phyloP scores from a whole-genome alignment of 1,140 invertebrate species.

The Ceratosolen fusciceps region DNA sequence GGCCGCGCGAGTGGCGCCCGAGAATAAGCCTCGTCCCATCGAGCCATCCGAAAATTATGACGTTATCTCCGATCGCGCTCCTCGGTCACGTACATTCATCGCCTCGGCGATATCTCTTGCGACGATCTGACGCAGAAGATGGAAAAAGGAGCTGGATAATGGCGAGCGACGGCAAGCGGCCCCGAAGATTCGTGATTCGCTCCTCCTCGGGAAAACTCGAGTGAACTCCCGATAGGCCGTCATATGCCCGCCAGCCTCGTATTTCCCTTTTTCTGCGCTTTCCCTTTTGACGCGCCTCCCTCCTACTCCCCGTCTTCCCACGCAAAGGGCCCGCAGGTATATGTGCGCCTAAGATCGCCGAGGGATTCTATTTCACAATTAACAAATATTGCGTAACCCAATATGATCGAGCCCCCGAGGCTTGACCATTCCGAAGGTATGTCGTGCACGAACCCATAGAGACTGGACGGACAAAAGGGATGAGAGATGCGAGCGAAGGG shows the following conservation, averaged over 20 bases:
- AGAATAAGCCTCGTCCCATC: neutral
- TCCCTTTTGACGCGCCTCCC: constrained; percentile 3
- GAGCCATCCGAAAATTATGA: constrained; percentile 20
- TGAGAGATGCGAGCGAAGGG: constrained; percentile 39
- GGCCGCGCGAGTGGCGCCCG: neutral
- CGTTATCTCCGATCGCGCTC: constrained; percentile 10
- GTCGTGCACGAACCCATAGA: constrained; percentile 11
- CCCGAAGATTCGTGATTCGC: neutral
- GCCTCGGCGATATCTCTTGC: neutral
- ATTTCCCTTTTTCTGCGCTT: constrained; percentile 20
- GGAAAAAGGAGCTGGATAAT: neutral
- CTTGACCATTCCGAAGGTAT: constrained; percentile 56
- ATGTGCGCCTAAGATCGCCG: constrained; percentile 13
- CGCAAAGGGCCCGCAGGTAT: constrained; percentile 50
- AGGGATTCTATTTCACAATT: constrained; percentile 63
- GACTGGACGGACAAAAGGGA: constrained; percentile 38
- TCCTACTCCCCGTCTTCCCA: constrained; percentile 52
- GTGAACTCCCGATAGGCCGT: constrained; percentile 11
- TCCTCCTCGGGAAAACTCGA: constrained; percentile 19
- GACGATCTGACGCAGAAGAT: neutral
- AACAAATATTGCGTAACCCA: constrained; percentile 64
- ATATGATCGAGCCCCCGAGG: constrained; percentile 48
- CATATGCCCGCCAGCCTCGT: neutral
- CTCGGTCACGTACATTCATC: neutral
- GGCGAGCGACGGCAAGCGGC: neutral